Evolutionary conservation across 2,797 vertebrate species (phyloP).

Genomic region (Anguilla anguilla): DNA sequence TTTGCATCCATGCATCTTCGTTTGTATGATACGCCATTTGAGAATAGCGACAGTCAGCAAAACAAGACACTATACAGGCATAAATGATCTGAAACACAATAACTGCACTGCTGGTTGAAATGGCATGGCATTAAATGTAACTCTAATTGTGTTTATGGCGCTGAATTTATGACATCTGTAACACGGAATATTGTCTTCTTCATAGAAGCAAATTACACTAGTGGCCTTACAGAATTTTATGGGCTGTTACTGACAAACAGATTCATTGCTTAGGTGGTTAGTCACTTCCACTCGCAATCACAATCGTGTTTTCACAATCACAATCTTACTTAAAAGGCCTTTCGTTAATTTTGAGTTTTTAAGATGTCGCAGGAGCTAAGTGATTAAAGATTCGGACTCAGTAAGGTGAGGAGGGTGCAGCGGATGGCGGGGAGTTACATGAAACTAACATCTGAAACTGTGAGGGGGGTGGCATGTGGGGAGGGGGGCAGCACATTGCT

Average conservation of each 20-base stretch:
- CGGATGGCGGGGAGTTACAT: neutral
- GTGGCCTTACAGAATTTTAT: constrained; percentile 65
- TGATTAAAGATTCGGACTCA: neutral
- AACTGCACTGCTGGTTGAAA: constrained; percentile 39
- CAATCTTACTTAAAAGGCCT: constrained; percentile 33
- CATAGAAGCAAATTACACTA: constrained; percentile 59
- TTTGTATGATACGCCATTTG: constrained; percentile 4
- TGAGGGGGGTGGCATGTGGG: neutral
- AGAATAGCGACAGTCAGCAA: constrained; percentile 11
- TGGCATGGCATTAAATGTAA: constrained; percentile 50
- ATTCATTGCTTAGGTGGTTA: constrained; percentile 49
- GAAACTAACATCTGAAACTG: neutral
- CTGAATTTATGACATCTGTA: constrained; percentile 63
- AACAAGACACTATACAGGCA: constrained; percentile 32
- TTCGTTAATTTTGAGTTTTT: neutral
- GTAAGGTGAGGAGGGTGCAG: neutral
- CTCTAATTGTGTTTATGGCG: constrained; percentile 60
- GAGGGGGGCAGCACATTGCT: constrained; percentile 15
- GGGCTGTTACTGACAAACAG: constrained; percentile 57
- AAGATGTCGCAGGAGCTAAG: neutral
- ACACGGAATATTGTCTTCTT: constrained; percentile 58
- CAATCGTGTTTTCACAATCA: constrained; percentile 41
- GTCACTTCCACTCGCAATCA: constrained; percentile 47
- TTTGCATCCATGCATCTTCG: neutral
- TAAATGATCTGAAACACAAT: constrained; percentile 54